Conservation (phyloP, 2,113 vertebrate genomes). For the Physeter macrocephalus region DNA sequence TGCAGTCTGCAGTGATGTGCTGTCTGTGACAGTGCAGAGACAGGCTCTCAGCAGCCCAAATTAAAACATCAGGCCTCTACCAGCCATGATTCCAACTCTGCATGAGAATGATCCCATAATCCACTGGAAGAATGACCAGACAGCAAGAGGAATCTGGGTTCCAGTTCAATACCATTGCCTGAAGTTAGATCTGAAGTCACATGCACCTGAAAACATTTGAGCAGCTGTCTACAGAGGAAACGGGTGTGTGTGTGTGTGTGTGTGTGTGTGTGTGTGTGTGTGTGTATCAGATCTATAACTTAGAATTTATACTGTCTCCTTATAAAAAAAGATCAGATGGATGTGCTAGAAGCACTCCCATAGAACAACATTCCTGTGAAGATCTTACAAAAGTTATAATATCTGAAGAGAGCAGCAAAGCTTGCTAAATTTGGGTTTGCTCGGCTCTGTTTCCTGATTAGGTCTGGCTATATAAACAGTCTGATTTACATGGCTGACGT, state of each 20-base stretch:
- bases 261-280: fast-evolving
- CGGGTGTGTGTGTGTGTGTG: background rate
- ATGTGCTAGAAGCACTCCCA: background rate
- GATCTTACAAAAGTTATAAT: background rate
- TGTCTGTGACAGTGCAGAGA: background rate
- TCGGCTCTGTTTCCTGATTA: constrained; percentile 26
- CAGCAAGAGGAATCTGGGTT: background rate
- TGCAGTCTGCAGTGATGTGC: background rate
- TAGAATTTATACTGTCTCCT: background rate
- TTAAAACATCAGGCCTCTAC: background rate
- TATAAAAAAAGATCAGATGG: constrained; percentile 6
- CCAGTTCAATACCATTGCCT: background rate
- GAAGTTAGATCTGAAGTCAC: constrained; percentile 6
- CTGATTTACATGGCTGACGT: constrained; percentile 29
- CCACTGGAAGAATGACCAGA: background rate
- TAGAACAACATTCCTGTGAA: constrained; percentile 14
- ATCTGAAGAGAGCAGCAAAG: background rate
- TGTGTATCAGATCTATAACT: background rate
- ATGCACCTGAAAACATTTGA: background rate
- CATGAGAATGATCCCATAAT: background rate
- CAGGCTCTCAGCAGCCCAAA: background rate
- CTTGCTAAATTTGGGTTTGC: constrained; percentile 17
- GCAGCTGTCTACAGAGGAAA: background rate
- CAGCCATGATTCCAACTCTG: background rate
- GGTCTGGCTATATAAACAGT: background rate